Evolutionary conservation across 2,113 vertebrate genomes (phyloP).

Genomic region (Saccopteryx leptura): DNA sequence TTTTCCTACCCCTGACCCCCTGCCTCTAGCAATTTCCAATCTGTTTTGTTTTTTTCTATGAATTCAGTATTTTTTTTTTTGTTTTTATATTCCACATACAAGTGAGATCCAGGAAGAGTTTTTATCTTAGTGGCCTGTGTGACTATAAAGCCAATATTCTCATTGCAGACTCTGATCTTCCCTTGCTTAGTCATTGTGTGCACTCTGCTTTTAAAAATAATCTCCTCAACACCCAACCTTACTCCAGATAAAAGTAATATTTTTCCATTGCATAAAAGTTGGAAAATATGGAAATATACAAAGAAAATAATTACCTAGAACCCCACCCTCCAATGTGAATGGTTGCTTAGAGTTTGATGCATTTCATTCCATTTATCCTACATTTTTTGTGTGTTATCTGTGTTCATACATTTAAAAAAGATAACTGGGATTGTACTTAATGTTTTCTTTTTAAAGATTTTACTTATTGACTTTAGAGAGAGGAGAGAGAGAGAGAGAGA

Average conservation of each 20-base stretch:
- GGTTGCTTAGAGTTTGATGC: background rate
- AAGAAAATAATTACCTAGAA: background rate
- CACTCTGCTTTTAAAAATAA: constrained; percentile 33
- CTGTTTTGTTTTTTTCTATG: background rate
- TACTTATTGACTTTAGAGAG: no score
- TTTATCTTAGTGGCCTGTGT: background rate
- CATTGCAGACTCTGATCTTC: constrained; percentile 37
- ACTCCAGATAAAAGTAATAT: background rate
- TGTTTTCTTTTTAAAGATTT: background rate
- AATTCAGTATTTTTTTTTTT: background rate
- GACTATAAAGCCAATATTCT: background rate
- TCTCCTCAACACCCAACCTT: background rate
- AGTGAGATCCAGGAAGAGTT: background rate
- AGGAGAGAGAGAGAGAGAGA: no score
- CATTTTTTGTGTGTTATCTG: background rate
- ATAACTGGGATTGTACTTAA: background rate
- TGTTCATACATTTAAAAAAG: constrained; percentile 12
- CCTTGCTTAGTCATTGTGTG: constrained; percentile 26
- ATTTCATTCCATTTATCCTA: constrained; percentile 40
- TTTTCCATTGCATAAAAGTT: background rate
- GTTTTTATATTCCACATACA: background rate
- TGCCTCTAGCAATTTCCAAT: background rate
- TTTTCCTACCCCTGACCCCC: background rate
- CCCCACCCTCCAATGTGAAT: background rate
- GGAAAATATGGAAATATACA: constrained; percentile 46